phyloP scores from a whole-genome alignment of 2,888 invertebrate genomes.

The Sarcophaga carnaria region DNA sequence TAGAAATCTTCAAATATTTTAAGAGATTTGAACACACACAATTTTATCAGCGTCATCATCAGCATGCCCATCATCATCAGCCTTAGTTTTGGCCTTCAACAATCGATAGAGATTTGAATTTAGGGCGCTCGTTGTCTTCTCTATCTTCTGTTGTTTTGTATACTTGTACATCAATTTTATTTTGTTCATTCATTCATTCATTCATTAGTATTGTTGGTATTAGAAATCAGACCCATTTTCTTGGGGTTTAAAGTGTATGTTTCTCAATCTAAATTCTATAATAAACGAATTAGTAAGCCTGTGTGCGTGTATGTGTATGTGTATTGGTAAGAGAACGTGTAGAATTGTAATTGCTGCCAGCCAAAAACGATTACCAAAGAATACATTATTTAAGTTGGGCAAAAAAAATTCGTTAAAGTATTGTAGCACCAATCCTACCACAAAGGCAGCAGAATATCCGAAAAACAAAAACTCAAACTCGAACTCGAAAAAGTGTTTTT shows the following conservation, averaged over 20 bases:
- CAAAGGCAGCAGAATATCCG: neutral
- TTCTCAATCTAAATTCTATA: constrained; percentile 8
- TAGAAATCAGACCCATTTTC: neutral
- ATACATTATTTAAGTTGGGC: neutral
- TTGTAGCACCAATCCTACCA: neutral
- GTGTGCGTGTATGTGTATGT: constrained; percentile 38
- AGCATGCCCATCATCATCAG: no score
- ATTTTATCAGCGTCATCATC: neutral
- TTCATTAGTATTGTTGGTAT: constrained; percentile 15
- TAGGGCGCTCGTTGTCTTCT: no score
- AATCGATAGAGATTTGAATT: constrained; percentile 14
- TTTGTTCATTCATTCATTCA: neutral
- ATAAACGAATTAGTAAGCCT: constrained; percentile 8
- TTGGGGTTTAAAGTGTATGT: no score
- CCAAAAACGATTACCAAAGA: constrained; percentile 26
- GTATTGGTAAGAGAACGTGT: constrained; percentile 36
- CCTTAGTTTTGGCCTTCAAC: constrained; percentile 39
- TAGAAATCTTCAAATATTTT: neutral
- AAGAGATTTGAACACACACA: neutral
- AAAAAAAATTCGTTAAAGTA: neutral
- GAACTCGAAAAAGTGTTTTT: constrained; percentile 9
- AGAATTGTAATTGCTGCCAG: constrained; percentile 28
- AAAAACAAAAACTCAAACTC: constrained; percentile 19
- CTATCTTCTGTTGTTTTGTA: no score
- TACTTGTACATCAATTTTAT: no score